Conservation (phyloP, 2,888 invertebrate species). For the Chrysotoxum bicinctum region DNA sequence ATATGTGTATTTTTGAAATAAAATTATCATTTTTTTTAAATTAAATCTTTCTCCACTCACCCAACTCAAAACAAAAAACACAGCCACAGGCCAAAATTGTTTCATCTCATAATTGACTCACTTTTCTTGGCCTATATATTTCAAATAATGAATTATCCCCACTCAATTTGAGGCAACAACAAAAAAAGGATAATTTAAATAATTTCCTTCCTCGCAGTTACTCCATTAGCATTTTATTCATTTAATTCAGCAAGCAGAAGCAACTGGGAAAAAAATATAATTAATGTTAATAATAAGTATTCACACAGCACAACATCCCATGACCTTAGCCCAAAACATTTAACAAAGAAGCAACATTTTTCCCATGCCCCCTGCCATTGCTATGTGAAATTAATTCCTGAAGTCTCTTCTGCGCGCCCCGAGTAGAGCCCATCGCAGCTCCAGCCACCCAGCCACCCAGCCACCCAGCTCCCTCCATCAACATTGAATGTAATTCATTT, state of each 20-base stretch:
- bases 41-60: too few relatives aligned
- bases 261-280: slow-evolving; percentile 45
- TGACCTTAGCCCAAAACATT: slow-evolving; percentile 63
- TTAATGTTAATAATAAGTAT: slow-evolving; percentile 70
- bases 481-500: slow-evolving; percentile 69
- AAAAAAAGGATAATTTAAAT: slow-evolving; percentile 60
- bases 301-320: slow-evolving; percentile 66
- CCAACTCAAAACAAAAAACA: too few relatives aligned
- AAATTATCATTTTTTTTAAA: too few relatives aligned
- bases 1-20: too few relatives aligned
- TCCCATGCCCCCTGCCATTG: slow-evolving; percentile 7
- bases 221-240: slow-evolving; percentile 64
- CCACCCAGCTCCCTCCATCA: background rate
- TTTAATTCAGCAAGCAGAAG: slow-evolving; percentile 35
- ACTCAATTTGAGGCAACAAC: slow-evolving; percentile 49
- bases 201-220: slow-evolving; percentile 34
- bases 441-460: background rate
- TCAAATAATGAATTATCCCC: slow-evolving; percentile 48
- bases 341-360: slow-evolving; percentile 33
- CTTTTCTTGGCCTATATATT: slow-evolving; percentile 5
- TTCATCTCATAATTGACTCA: slow-evolving; percentile 15
- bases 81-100: background rate
- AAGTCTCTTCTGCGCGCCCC: slow-evolving; percentile 7
- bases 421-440: background rate
- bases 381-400: slow-evolving; percentile 58